Evolutionary conservation across 2,888 invertebrate genomes (phyloP).

Genomic region (Drosophila paucipuncta): DNA sequence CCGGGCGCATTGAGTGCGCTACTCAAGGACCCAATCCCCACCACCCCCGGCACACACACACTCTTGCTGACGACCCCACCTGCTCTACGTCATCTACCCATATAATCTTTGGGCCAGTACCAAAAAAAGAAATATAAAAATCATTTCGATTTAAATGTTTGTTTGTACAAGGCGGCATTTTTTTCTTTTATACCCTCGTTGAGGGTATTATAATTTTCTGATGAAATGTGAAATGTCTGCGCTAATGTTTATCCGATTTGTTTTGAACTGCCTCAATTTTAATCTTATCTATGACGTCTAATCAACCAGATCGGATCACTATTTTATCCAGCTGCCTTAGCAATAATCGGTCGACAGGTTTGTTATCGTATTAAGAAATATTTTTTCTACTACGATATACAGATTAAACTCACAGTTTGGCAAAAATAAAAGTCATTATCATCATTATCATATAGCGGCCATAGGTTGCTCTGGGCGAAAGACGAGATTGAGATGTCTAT

Average conservation of each 20-base stretch:
- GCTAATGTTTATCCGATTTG: not conserved
- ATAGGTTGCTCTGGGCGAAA: not conserved
- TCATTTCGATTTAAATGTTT: constrained; percentile 76
- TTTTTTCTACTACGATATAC: not conserved
- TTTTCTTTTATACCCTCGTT: constrained; percentile 11
- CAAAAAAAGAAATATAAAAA: not conserved
- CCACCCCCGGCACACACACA: not conserved
- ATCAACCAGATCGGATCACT: too few species aligned
- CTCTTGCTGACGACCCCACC: not conserved
- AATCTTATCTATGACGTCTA: not conserved
- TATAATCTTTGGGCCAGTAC: constrained; percentile 7
- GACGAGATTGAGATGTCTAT: not conserved
- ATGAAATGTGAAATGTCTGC: not conserved
- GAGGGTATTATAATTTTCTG: not conserved
- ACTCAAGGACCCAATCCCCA: constrained; percentile 48
- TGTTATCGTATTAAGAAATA: not conserved
- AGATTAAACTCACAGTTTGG: not conserved
- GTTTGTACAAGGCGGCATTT: constrained; percentile 52
- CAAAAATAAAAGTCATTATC: not conserved
- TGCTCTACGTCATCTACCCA: constrained; percentile 1
- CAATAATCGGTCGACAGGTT: not conserved
- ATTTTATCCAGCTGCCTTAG: not conserved
- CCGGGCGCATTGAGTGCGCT: constrained; percentile 61
- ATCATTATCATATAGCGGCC: not conserved
- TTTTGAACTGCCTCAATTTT: not conserved